phyloP scores from a whole-genome alignment of 2,888 invertebrate genomes.

The Frankliniella fusca region DNA sequence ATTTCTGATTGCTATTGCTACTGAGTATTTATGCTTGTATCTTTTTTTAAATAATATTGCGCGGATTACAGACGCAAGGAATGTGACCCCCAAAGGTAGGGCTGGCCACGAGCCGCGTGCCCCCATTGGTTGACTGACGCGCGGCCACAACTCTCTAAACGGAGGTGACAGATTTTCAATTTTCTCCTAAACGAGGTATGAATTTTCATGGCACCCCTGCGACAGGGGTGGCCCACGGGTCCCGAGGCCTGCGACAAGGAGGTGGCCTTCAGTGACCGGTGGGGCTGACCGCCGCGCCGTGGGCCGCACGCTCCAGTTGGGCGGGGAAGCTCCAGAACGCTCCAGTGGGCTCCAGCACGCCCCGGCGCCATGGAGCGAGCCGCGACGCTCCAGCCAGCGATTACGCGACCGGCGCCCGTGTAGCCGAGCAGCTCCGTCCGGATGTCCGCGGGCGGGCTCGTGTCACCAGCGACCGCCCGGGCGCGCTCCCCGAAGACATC shows the following conservation, averaged over 20 bases:
- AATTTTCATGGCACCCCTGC: background rate
- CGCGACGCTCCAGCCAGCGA: background rate
- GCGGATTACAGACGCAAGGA: no score
- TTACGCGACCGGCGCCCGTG: no score
- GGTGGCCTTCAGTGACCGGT: background rate
- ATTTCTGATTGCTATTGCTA: no score
- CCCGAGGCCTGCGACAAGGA: background rate
- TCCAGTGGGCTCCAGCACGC: background rate
- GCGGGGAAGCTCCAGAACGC: background rate
- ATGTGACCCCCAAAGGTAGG: no score
- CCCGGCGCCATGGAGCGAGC: background rate
- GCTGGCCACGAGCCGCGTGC: no score
- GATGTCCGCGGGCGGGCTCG: background rate
- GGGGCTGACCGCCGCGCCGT: background rate
- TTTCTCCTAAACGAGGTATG: constrained; percentile 6
- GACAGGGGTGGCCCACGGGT: background rate
- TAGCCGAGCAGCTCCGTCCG: background rate
- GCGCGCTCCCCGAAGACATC: background rate
- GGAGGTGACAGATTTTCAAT: constrained; percentile 7
- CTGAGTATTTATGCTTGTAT: no score
- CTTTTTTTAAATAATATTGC: no score
- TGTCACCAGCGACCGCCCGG: background rate
- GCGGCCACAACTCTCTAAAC: no score
- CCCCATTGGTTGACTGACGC: no score
- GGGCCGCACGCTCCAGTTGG: background rate